Base-by-base conservation (phyloP, 1,140 invertebrate species). In the Megalopta genalis region DNA sequence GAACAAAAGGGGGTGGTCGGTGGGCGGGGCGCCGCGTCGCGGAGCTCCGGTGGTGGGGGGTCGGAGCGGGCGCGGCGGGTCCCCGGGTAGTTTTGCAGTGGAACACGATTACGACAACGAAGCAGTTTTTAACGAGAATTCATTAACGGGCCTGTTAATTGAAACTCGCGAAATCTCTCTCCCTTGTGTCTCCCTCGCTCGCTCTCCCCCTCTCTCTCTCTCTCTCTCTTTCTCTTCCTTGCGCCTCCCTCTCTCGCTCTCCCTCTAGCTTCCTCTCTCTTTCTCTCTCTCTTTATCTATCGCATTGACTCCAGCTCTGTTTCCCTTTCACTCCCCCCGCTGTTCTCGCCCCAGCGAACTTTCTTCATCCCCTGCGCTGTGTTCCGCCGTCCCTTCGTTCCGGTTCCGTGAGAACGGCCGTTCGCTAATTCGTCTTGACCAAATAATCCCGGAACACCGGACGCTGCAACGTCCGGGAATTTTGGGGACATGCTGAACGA, bases 91-190 rank as follows among this genome's bases (percentile, higher is more conserved):
- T 68, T 70, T 70, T n/a, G 16, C 25, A 59, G 25, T 12, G 42
- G 62, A 77, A 72, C 68, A 42, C 46, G 76, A 72, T 77, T 77
- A 71, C 46, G 67, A 71, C 76, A 77, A 72, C 76, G 46, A 69
- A 52, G 76, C 69, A 72, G 76, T 72, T 78, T 72, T 78, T 72
- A 78, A 78, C 60, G 69, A 70, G 76, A 65, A 72, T 78, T 78
- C 76, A 78, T 78, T 72, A 78, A 72, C 60, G 60, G 42, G 23
- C 46, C 49, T 63, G 69, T 78, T 78, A 78, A 78, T 78, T 62
- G 60, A 64, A 78, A 78, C 60, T 78, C 60, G 68, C 27, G 49
- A 72, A 72, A 78, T 64, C 69, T 72, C 68, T 54, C 18, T 42
- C 10, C 32, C 32, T 32, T 32, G 1, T 4, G 32, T 32, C 32